Evolutionary conservation across 2,797 vertebrate species (phyloP).

Genomic region (Sarcophilus harrisii): DNA sequence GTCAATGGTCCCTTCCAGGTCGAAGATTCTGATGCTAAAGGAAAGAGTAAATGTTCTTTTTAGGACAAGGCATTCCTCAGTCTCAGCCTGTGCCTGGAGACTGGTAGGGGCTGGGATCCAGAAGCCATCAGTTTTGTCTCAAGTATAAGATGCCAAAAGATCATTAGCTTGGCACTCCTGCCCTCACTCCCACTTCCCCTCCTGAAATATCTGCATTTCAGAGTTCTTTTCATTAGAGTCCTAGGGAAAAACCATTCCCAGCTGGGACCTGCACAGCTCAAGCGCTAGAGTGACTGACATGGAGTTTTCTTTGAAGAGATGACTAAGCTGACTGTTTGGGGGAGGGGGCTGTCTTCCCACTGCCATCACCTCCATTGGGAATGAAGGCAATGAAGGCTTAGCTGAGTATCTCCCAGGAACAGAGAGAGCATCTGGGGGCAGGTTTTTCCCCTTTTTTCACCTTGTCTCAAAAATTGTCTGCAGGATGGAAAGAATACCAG

Average conservation of each 20-base stretch:
- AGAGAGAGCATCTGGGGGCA: not conserved
- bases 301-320: not conserved
- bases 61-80: not conserved
- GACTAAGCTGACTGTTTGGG: not conserved
- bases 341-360: not conserved
- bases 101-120: not conserved
- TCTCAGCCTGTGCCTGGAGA: not conserved
- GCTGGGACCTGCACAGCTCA: not conserved
- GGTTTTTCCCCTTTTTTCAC: slow-evolving; percentile 1
- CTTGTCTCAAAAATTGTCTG: not conserved
- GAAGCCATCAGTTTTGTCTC: not conserved
- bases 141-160: not conserved
- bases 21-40: not conserved
- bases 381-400: not conserved
- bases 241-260: not conserved
- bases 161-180: not conserved
- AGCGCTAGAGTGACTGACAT: not conserved
- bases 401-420: not conserved
- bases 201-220: not conserved
- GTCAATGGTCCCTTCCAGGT: not conserved
- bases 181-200: not conserved
- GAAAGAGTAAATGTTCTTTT: not conserved
- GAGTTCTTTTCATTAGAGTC: not conserved
- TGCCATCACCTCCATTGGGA: not conserved
- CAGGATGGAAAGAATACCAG: not conserved